Percentiles rank a stretch among this genome's conserved stretches.
phyloP scores from a whole-genome alignment of 2,113 vertebrate genomes.

The Vombatus ursinus region DNA sequence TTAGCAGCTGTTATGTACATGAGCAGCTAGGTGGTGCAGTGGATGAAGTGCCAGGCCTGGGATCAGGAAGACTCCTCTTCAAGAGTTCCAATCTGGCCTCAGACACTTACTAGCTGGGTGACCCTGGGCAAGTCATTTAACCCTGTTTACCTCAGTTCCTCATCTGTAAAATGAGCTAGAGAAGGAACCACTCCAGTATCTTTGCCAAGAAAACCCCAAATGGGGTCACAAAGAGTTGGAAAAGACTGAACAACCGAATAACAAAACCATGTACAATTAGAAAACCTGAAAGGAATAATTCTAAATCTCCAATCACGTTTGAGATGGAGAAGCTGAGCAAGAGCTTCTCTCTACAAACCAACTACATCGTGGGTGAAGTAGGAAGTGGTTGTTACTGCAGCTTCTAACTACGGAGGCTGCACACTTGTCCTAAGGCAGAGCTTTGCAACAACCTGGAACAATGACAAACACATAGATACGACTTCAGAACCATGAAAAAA shows the following conservation, averaged over 20 bases:
- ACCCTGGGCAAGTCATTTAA: neutral
- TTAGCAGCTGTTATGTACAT: neutral
- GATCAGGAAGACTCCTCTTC: neutral
- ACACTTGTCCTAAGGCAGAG: conserved; percentile 58
- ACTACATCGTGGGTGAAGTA: conserved; percentile 67
- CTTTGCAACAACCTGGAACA: neutral
- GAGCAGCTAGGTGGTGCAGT: neutral
- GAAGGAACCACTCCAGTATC: neutral
- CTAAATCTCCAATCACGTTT: conserved; percentile 56
- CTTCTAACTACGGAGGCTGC: conserved; percentile 61
- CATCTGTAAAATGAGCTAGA: neutral
- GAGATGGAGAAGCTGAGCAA: conserved; percentile 71
- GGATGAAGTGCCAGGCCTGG: too few relatives aligned
- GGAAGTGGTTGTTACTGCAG: conserved; percentile 81
- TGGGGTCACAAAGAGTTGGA: neutral
- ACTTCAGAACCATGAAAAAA: neutral
- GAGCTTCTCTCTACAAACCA: conserved; percentile 68
- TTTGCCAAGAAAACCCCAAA: neutral
- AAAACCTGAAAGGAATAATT: conserved; percentile 67
- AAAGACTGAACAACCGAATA: neutral
- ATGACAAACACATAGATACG: neutral
- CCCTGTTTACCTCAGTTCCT: too few relatives aligned
- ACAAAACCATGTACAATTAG: neutral
- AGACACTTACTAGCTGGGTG: neutral
- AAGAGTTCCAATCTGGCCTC: neutral